Evolutionary conservation across 1,140 invertebrate genomes (phyloP), one percentile per base, ranked within the genome.

Genomic region (Linepithema humile): DNA sequence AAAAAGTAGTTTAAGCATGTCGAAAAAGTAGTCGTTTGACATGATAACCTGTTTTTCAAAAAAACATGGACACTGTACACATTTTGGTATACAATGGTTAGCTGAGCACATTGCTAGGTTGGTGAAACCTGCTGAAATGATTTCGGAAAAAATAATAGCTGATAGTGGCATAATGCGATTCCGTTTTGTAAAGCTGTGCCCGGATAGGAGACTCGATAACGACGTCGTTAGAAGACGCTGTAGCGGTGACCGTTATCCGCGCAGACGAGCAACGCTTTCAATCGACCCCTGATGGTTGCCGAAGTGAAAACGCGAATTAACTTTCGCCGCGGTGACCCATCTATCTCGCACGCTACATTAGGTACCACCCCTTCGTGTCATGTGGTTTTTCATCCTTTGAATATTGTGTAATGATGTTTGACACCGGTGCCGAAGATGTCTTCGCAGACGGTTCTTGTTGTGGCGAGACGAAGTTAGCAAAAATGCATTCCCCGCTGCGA

Each of bases 261-360:
- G 67, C 75, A 83, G 72, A 85, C 86, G 86, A 78, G 82, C 62
- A 69, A 83, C 70, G 88, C 84, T 89, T 89, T 89, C 87, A 88
- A 89, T 89, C 88, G 89, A 86, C 62, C 88, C 84, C 64, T 35
- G 86, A 38, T 86, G 88, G 60, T 78, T 88, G 84, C 50, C 62
- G n/a, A 85, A 90, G 89, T 85, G 87, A 90, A 90, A 90, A 90
- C 86, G 86, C 85, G 89, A 90, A 90, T 90, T 86, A 90, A 91
- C 88, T 89, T 89, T 90, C 86, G 74, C 83, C 67, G 89, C 64
- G 86, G 65, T 84, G 65, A 91, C 70, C 85, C 88, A 89, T 91
- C 89, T 89, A 89, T 91, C 89, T 89, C 89, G 86, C 72, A 90
- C 89, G 89, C 78, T 90, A 90, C 89, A 90, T 90, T 90, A 90